Percentiles rank a stretch among this genome's conserved stretches.
Evolutionary conservation across 2,797 vertebrate species (phyloP).

Genomic region (Argya squamiceps): DNA sequence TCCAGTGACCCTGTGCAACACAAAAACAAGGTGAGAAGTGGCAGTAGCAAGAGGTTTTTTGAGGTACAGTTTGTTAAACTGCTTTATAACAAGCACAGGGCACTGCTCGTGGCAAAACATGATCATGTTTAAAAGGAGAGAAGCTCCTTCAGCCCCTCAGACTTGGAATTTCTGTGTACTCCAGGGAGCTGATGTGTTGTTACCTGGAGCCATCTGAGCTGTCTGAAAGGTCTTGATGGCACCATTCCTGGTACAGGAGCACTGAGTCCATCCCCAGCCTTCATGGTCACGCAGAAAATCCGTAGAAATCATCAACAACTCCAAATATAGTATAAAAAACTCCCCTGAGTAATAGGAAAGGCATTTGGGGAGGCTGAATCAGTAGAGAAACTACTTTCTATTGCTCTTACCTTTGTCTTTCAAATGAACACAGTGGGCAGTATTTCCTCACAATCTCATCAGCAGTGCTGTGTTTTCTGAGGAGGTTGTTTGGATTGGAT

Average conservation of each 20-base stretch:
- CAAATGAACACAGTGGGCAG: accelerated
- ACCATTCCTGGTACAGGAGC: neutral
- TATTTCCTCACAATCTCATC: neutral
- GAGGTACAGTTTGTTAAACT: neutral
- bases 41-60: neutral
- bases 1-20: neutral
- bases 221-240: neutral
- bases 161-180: accelerated
- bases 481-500: neutral
- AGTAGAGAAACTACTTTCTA: neutral
- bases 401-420: neutral
- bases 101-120: neutral
- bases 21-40: neutral
- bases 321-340: neutral
- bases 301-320: neutral
- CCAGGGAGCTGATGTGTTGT: neutral
- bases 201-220: neutral
- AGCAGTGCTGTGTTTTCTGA: neutral
- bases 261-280: neutral
- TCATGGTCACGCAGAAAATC: neutral
- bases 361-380: neutral
- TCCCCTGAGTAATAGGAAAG: neutral
- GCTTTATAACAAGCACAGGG: neutral
- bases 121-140: neutral
- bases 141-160: neutral